A percentile compares a stretch with the other conserved stretches of the same genome.
These are phyloP conservation scores for Grammomys dolichurus DNA, from an alignment of 2,113 vertebrate genomes.

Conservation along the genomic window DNA sequence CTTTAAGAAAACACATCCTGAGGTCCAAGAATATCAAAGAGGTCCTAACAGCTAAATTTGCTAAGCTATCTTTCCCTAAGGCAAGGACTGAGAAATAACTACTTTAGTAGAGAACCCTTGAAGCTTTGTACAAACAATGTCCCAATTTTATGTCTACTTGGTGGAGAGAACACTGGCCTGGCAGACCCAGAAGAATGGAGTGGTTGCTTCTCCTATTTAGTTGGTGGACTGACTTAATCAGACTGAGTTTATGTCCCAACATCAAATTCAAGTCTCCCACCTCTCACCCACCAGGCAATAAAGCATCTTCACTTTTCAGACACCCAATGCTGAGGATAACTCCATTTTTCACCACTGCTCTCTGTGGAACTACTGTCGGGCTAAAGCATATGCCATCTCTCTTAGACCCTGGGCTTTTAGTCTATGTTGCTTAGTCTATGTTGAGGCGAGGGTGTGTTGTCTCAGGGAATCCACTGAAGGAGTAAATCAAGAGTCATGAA, in stretches of 20 bases:
- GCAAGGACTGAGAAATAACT: background rate
- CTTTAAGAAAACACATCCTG: background rate
- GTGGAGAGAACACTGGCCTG: background rate
- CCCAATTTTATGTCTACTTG: background rate
- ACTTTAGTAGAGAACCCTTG: background rate
- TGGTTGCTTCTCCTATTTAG: background rate
- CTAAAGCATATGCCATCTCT: background rate
- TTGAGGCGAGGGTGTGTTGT: background rate
- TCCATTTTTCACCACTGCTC: background rate
- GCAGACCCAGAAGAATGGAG: background rate
- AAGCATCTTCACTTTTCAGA: background rate
- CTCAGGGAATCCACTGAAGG: background rate
- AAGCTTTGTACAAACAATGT: background rate
- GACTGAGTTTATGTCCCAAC: background rate
- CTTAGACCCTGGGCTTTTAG: background rate
- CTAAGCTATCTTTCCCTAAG: background rate
- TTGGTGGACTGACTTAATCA: background rate
- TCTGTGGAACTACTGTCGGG: background rate
- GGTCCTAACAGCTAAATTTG: background rate
- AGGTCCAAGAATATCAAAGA: background rate
- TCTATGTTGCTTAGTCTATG: background rate
- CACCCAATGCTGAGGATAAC: background rate
- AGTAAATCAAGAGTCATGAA: background rate
- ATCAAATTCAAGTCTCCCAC: background rate
- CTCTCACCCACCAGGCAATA: background rate